Base-by-base conservation (phyloP, 1,140 invertebrate genomes). In the Eriosoma lanigerum region DNA sequence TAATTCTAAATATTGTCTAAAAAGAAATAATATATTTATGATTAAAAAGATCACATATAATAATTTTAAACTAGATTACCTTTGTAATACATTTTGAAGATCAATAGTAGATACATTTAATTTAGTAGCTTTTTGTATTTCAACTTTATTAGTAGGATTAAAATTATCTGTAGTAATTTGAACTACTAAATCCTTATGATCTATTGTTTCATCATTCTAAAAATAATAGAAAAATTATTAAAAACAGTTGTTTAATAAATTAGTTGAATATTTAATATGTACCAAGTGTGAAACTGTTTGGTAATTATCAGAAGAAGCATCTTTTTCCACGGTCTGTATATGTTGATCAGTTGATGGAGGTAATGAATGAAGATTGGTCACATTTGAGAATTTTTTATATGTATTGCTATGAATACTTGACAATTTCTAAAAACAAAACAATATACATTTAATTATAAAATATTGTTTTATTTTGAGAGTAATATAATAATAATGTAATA, bases 351-450 rank as follows among this genome's bases (percentile, higher is more conserved):
- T 26, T 26, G 32, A 78, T 21, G 9, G 58, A 13, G 50, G 52
- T 32, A 73, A 73, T 38, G 52, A 38, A 38, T 76, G 73, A 8
- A 56, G 13, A 78, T 60, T 78, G n/a, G 44, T 8, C 19, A 24
- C 32, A 78, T 78, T 78, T 26, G 75, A 78, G 48, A 46, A 62
- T 62, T 62, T 78, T 62, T 78, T 78, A 21, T 78, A 78, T 6
- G 75, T 62, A 62, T 62, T 78, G 38, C 0, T 78, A 29, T 78
- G 75, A 1, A 78, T 78, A 78, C 75, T 78, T 17, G 75, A 78
- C 21, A 78, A 48, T 48, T 78, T 78, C 75, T 78, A 62, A 19
- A 75, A 38, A 21, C 38, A 29, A 76, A 58, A 21, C 1, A 26
- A 78, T 44, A n/a, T 44, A 26, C 3, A 68, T 26, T 48, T 46